These are phyloP conservation scores for Hydrotaea diabolus DNA, from an alignment of 2,888 invertebrate species.

Conservation along the genomic window DNA sequence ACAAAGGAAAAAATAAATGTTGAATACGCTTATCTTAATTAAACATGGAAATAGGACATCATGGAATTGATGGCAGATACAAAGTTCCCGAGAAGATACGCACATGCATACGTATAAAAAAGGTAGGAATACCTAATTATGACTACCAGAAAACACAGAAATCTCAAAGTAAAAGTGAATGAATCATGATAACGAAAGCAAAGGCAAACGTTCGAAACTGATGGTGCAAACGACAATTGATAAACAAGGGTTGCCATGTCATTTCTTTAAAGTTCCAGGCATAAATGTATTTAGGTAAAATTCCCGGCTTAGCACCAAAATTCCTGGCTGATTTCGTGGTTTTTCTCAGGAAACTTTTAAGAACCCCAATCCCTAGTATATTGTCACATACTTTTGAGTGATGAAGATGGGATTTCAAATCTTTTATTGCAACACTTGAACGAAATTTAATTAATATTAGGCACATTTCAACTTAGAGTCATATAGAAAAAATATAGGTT, in stretches of 20 bases:
- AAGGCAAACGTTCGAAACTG: not conserved
- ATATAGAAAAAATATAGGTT: too few species aligned
- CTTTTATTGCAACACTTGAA: too few species aligned
- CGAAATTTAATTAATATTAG: too few species aligned
- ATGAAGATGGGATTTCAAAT: too few species aligned
- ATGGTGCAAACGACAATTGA: not conserved
- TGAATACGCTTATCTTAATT: constrained; percentile 51
- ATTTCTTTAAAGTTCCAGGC: not conserved
- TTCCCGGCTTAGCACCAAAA: too few species aligned
- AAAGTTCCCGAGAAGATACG: too few species aligned
- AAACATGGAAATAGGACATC: constrained; percentile 18
- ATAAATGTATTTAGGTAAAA: too few species aligned
- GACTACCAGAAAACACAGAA: constrained; percentile 55
- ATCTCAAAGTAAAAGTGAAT: constrained; percentile 23
- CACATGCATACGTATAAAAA: not conserved
- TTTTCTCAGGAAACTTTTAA: too few species aligned
- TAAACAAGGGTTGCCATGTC: not conserved
- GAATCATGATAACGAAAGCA: constrained; percentile 34
- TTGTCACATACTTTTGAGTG: too few species aligned
- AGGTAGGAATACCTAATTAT: constrained; percentile 32
- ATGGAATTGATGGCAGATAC: not conserved
- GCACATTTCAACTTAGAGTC: too few species aligned
- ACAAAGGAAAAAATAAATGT: constrained; percentile 27
- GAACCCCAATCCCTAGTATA: too few species aligned
- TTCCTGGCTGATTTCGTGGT: too few species aligned